phyloP scores from a whole-genome alignment of 2,113 vertebrate species.

The Antechinus flavipes region DNA sequence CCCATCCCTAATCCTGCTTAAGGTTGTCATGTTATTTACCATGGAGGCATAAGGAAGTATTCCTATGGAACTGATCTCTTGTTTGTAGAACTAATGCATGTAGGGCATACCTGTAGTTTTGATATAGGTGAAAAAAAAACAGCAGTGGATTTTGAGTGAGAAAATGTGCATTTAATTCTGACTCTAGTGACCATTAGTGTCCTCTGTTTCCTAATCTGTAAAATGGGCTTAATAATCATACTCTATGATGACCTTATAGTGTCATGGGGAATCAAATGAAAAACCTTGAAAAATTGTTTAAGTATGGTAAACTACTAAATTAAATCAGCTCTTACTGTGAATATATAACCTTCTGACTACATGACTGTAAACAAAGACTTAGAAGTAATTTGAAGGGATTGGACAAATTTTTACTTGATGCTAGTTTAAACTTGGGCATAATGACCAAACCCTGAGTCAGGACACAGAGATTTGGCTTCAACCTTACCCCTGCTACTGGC shows the following conservation, averaged over 20 bases:
- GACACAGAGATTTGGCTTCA: background rate
- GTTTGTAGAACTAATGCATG: background rate
- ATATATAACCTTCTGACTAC: background rate
- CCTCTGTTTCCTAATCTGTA: background rate
- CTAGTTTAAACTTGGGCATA: constrained; percentile 8
- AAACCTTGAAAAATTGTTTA: background rate
- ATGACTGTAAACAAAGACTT: constrained; percentile 1
- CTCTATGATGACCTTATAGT: background rate
- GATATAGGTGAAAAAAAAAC: background rate
- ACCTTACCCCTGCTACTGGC: background rate
- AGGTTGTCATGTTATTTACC: background rate
- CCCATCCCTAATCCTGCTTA: background rate
- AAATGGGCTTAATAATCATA: background rate
- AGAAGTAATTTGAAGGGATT: background rate
- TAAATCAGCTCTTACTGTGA: background rate
- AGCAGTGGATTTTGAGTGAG: background rate
- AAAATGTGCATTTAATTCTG: background rate
- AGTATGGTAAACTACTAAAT: background rate
- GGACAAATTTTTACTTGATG: constrained; percentile 51
- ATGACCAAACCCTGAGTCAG: background rate
- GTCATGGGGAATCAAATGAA: background rate
- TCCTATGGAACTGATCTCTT: background rate
- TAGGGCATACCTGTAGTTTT: background rate
- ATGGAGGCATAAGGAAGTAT: background rate
- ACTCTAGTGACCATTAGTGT: background rate